Evolutionary conservation across 23 tunicate genomes (phyloP).

Genomic region (Phallusia fumigata): DNA sequence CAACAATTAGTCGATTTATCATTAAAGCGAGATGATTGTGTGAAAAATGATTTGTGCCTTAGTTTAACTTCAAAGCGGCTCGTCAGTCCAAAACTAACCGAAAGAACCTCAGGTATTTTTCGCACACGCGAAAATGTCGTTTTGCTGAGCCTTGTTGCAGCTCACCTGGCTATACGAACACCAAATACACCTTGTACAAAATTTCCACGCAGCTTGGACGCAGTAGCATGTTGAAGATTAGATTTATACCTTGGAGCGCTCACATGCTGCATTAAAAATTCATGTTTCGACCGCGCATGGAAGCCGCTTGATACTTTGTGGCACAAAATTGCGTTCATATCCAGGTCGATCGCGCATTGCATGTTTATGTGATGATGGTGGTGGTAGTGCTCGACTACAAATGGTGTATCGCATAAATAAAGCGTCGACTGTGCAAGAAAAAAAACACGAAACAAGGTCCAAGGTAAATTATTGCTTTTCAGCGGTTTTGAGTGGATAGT

Average conservation of each 20-base stretch:
- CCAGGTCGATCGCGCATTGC: neutral
- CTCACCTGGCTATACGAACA: no score
- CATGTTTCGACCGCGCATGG: no score
- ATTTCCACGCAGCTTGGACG: neutral
- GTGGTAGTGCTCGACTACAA: no score
- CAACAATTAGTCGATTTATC: neutral
- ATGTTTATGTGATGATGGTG: no score
- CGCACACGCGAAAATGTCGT: no score
- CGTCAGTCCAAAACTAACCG: no score
- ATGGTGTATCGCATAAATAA: neutral
- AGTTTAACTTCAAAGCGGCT: no score
- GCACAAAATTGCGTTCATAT: constrained; percentile 1
- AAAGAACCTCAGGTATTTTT: no score
- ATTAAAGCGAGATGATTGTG: neutral
- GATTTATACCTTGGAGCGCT: neutral
- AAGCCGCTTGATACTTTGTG: neutral
- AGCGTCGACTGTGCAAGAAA: neutral
- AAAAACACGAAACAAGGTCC: neutral
- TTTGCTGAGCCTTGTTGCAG: no score
- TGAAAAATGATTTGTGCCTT: neutral
- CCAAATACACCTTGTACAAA: constrained; percentile 4
- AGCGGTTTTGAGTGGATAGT: neutral
- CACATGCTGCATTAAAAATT: no score
- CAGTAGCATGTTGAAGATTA: neutral
- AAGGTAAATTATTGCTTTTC: neutral